Conservation (phyloP, 2,888 invertebrate genomes). For the Nemurella pictetii region DNA sequence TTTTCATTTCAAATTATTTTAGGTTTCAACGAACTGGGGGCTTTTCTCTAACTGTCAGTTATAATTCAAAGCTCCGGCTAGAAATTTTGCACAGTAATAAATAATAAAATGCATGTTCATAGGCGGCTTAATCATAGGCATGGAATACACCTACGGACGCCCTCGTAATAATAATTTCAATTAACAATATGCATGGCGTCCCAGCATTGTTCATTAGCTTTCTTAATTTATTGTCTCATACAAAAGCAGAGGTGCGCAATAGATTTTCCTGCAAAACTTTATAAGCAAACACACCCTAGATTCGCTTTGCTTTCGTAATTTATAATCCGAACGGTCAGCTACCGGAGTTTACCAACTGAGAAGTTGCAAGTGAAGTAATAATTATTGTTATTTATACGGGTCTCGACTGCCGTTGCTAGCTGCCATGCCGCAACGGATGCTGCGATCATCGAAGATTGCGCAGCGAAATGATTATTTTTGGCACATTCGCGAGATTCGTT, state of each 20-base stretch:
- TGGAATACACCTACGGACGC: background rate
- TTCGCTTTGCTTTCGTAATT: background rate
- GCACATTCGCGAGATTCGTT: slow-evolving; percentile 7
- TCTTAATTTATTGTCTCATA: background rate
- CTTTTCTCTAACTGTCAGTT: background rate
- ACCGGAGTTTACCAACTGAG: background rate
- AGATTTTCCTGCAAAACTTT: background rate
- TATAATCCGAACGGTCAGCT: background rate
- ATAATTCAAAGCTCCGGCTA: background rate
- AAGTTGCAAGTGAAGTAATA: background rate
- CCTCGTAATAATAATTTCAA: background rate
- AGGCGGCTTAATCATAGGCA: background rate
- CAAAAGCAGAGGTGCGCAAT: background rate
- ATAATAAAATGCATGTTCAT: background rate
- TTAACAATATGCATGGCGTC: background rate
- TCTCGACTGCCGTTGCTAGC: too few species aligned
- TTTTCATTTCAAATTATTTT: background rate
- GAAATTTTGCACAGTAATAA: background rate
- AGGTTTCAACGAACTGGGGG: background rate
- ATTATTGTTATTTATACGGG: background rate
- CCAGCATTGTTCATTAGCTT: background rate
- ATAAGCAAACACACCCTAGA: background rate
- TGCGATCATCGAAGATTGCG: background rate
- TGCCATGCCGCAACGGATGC: background rate
- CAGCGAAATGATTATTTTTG: slow-evolving; percentile 5